Evolutionary conservation across 2,888 invertebrate species (phyloP).

Genomic region (Oxycera nigricornis): DNA sequence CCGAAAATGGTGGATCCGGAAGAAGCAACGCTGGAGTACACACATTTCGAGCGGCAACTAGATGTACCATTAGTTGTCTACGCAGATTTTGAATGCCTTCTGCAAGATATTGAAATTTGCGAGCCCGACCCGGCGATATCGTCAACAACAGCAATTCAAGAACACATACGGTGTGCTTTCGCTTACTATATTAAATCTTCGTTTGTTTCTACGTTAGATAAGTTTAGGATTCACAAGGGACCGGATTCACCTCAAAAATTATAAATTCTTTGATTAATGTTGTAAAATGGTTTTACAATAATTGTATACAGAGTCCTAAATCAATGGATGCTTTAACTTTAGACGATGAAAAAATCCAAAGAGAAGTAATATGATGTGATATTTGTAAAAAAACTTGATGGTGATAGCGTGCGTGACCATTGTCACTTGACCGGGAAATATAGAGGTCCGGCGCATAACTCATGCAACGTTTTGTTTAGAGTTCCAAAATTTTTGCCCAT

Average conservation of each 20-base stretch:
- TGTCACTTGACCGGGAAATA: too few relatives aligned
- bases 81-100: constrained; percentile 39
- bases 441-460: too few relatives aligned
- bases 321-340: neutral
- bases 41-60: constrained; percentile 48
- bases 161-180: neutral
- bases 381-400: too few relatives aligned
- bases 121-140: neutral
- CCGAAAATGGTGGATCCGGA: constrained; percentile 7
- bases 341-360: neutral
- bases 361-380: too few relatives aligned
- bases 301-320: neutral
- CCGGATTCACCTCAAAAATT: neutral
- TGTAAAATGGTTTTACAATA: neutral
- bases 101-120: too few relatives aligned
- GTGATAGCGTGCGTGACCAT: too few relatives aligned
- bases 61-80: constrained; percentile 36
- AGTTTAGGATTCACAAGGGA: neutral
- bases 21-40: constrained; percentile 55
- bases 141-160: neutral
- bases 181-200: neutral
- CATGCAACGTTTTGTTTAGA: neutral
- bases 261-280: neutral
- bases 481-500: neutral
- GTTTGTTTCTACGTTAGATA: neutral